A percentile compares a stretch with the other conserved stretches of the same genome.
phyloP scores from a whole-genome alignment of 2,113 vertebrate species.

The Vidua chalybeata region DNA sequence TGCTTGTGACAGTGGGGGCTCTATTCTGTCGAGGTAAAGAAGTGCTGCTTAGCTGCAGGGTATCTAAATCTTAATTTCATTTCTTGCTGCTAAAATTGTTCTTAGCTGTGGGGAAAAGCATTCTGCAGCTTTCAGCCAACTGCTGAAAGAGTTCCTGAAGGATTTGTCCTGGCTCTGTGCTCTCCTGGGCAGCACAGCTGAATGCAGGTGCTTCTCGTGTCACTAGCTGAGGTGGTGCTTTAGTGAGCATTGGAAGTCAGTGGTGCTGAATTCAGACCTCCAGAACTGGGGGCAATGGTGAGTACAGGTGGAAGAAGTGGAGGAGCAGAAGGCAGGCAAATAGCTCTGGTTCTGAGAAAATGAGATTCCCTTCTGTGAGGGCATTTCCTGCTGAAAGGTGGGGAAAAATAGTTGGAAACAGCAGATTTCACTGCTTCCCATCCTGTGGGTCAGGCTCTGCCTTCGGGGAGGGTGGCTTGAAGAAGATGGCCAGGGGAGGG shows the following conservation, averaged over 20 bases:
- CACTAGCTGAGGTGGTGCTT: not conserved
- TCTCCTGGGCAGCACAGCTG: not conserved
- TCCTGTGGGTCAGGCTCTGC: accelerated
- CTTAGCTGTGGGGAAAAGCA: not conserved
- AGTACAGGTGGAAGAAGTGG: not conserved
- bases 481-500: not conserved
- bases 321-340: not conserved
- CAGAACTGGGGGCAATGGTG: not conserved
- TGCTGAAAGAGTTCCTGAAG: not conserved
- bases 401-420: not conserved
- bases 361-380: not conserved
- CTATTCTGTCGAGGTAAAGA: not conserved
- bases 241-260: not conserved
- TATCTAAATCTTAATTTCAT: not conserved
- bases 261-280: not conserved
- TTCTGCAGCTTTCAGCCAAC: not conserved
- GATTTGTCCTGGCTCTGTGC: not conserved
- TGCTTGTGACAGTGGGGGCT: not conserved
- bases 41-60: not conserved
- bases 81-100: not conserved
- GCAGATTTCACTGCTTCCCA: not conserved
- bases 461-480: not conserved
- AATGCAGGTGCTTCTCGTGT: not conserved
- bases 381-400: not conserved
- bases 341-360: not conserved